Conservation (phyloP, 2,797 vertebrate genomes). For the Lacerta viridis region DNA sequence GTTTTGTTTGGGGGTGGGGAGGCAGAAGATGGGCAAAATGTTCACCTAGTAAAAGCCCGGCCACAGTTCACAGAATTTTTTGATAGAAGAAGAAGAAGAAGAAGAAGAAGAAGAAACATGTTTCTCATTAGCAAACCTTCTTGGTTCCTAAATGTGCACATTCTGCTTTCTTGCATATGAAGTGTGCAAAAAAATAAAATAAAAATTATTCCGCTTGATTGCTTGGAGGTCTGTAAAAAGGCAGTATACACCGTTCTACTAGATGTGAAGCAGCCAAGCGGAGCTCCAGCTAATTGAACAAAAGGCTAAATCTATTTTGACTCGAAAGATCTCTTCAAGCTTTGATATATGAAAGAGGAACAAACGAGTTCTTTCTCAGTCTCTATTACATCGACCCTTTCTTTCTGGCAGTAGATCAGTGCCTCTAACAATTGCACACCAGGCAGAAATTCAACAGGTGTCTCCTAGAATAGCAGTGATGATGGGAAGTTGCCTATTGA, state of each 20-base stretch:
- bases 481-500: background rate
- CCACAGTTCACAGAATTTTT: background rate
- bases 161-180: background rate
- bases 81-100: background rate
- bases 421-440: background rate
- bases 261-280: background rate
- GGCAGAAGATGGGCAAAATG: background rate
- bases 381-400: background rate
- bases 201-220: background rate
- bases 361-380: background rate
- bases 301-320: background rate
- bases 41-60: background rate
- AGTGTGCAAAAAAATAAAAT: background rate
- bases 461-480: background rate
- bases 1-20: background rate
- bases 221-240: constrained; percentile 1
- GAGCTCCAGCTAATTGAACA: background rate
- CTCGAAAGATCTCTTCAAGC: background rate
- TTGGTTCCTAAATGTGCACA: background rate
- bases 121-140: constrained; percentile 38
- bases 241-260: too few relatives aligned
- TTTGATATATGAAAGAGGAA: background rate
- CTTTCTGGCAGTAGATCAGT: too few relatives aligned
- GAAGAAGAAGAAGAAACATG: background rate
- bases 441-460: background rate